Evolutionary conservation across 2,113 vertebrate species (phyloP).

Genomic region (Scopus umbretta): DNA sequence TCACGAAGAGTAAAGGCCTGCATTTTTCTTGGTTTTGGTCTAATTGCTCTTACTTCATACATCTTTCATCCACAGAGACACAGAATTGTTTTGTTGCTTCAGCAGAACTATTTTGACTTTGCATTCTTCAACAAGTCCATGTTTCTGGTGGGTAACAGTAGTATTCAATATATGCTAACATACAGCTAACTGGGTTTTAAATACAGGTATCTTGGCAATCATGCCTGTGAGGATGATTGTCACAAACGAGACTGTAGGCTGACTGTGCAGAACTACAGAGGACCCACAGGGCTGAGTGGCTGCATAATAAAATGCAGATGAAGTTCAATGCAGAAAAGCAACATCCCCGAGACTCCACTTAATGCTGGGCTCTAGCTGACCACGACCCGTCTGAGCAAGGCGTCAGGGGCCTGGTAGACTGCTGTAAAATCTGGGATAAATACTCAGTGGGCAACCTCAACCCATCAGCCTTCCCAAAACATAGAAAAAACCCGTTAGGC

Average conservation of each 20-base stretch:
- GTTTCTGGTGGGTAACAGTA: background rate
- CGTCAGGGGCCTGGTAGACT: background rate
- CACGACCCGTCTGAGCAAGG: rapidly evolving
- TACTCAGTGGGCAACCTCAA: background rate
- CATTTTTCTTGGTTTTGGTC: background rate
- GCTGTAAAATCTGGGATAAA: background rate
- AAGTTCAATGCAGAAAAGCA: background rate
- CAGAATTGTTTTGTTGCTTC: background rate
- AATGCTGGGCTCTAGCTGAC: background rate
- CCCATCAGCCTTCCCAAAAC: background rate
- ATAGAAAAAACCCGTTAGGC: background rate
- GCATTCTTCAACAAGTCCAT: background rate
- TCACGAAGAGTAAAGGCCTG: background rate
- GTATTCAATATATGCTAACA: background rate
- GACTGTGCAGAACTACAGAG: background rate
- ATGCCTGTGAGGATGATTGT: background rate
- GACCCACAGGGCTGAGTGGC: background rate
- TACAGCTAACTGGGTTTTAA: background rate
- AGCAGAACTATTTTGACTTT: background rate
- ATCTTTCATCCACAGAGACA: background rate
- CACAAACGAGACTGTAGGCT: background rate
- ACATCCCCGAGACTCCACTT: background rate
- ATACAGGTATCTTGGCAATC: background rate
- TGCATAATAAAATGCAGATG: background rate
- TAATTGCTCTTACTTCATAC: background rate